These are phyloP conservation scores for Pimpla rufipes DNA, from an alignment of 2,888 invertebrate species.

Conservation along the genomic window DNA sequence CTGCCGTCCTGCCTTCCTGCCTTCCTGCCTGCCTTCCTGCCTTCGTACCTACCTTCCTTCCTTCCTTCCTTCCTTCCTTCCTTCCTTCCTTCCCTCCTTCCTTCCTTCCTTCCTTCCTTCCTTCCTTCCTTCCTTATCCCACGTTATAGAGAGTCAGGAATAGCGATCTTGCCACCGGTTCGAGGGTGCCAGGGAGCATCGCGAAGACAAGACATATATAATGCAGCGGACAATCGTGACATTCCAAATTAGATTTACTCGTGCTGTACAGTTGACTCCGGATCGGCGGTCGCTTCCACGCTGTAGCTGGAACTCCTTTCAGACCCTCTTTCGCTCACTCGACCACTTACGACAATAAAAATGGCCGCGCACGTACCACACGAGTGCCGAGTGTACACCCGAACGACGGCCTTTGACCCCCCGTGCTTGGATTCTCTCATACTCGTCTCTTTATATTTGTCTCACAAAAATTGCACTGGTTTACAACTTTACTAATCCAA, in stretches of 20 bases:
- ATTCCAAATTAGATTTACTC: conserved; percentile 78
- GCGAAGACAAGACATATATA: conserved; percentile 77
- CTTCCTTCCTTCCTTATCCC: conserved; percentile 5
- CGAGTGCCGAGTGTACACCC: conserved; percentile 22
- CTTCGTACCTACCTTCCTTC: neutral
- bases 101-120: neutral
- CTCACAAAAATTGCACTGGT: neutral
- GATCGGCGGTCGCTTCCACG: conserved; percentile 69
- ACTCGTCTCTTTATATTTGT: conserved; percentile 1
- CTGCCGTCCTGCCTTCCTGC: neutral
- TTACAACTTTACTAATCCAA: neutral
- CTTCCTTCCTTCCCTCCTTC: too few species aligned
- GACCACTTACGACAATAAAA: conserved; percentile 57
- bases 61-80: conserved; percentile 12
- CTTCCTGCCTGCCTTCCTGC: conserved; percentile 8
- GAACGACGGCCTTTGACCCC: conserved; percentile 44
- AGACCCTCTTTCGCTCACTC: conserved; percentile 52
- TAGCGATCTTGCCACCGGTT: conserved; percentile 42
- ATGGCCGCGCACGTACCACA: conserved; percentile 58
- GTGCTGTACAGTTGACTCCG: conserved; percentile 72
- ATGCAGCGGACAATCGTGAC: conserved; percentile 78
- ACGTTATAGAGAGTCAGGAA: conserved; percentile 32
- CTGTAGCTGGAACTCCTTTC: conserved; percentile 41
- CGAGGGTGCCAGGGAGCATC: conserved; percentile 33
- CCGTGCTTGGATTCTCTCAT: conserved; percentile 43